A percentile compares a stretch with the other conserved stretches of the same genome.
Evolutionary conservation across 2,797 vertebrate species (phyloP).

Genomic region (Anisognathus igniventris): DNA sequence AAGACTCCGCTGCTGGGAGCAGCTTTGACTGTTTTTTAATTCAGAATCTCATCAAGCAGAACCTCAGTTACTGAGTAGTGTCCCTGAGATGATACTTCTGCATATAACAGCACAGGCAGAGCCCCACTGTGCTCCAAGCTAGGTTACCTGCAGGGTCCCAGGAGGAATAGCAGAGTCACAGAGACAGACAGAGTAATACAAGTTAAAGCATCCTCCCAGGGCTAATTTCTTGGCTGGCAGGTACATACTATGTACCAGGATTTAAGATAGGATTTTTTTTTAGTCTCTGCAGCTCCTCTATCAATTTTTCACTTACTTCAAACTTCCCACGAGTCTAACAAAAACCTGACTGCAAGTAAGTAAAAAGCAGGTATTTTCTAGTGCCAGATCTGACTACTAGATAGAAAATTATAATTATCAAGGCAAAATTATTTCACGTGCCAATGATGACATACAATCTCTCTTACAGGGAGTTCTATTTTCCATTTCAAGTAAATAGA

Average conservation of each 20-base stretch:
- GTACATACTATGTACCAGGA: not conserved
- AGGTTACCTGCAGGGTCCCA: not conserved
- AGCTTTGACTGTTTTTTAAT: not conserved
- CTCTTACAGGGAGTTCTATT: not conserved
- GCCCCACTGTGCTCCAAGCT: not conserved
- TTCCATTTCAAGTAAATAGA: slow-evolving; percentile 13
- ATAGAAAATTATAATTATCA: not conserved
- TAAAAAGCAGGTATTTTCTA: not conserved
- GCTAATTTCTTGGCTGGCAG: not conserved
- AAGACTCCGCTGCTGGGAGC: not conserved
- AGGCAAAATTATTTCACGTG: not conserved
- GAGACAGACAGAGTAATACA: not conserved
- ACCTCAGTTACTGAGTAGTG: not conserved
- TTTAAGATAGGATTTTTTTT: not conserved
- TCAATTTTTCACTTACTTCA: not conserved
- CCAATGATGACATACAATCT: not conserved
- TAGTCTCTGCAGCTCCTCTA: not conserved
- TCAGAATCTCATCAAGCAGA: not conserved
- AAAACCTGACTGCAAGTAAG: not conserved
- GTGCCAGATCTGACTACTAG: not conserved
- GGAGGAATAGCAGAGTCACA: not conserved
- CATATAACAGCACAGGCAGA: not conserved
- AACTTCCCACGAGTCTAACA: not conserved
- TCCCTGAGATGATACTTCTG: not conserved
- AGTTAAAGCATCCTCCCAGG: not conserved